Conservation (phyloP, 1,140 invertebrate genomes). For the Akabosia matsudoensis region DNA sequence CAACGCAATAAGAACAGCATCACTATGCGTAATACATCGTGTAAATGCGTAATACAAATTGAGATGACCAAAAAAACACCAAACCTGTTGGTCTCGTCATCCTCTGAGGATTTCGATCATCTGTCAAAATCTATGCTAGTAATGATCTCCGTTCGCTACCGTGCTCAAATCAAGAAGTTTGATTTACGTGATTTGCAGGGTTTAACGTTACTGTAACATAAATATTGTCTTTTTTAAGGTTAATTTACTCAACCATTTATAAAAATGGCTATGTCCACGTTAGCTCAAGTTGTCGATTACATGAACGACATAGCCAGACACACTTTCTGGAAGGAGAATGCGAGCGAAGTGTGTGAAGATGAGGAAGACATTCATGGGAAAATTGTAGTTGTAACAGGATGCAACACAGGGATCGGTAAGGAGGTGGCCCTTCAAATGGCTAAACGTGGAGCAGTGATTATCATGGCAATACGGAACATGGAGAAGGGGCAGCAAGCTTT, state of each 20-base stretch:
- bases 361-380: slow-evolving; percentile 2
- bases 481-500: neutral
- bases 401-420: neutral
- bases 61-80: too few relatives aligned
- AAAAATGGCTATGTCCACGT: neutral
- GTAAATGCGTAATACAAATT: too few relatives aligned
- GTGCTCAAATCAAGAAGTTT: too few relatives aligned
- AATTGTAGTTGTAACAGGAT: neutral
- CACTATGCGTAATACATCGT: too few relatives aligned
- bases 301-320: neutral
- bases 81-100: too few relatives aligned
- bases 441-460: neutral
- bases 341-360: neutral
- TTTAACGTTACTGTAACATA: slow-evolving; percentile 1
- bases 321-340: neutral
- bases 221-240: neutral
- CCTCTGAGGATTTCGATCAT: too few relatives aligned
- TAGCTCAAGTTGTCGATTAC: neutral
- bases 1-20: too few relatives aligned
- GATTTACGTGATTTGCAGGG: too few relatives aligned
- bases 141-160: too few relatives aligned
- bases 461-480: neutral
- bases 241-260: neutral
- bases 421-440: neutral
- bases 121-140: too few relatives aligned